Base-by-base conservation (phyloP, 1,140 invertebrate species). In the Drosophila pandora region DNA sequence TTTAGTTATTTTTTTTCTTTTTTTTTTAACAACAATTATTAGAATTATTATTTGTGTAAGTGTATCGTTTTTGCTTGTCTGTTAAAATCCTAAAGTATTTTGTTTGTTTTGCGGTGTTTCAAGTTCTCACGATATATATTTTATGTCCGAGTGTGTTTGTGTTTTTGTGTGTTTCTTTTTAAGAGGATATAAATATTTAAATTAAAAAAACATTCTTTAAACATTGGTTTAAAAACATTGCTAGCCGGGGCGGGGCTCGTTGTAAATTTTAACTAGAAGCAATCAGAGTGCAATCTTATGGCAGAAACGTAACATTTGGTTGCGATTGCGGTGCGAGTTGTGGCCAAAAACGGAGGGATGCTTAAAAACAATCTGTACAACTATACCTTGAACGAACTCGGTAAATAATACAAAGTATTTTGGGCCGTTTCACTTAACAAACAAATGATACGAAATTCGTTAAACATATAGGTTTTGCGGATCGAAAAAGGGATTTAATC, bases 21-120 rank as follows among this genome's bases (percentile, higher is more conserved):
- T 76, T 83, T 71, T 60, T 59, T 76, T 80, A 88, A 83, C 83
- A 87, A 87, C 83, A 87, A 88, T 88, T 88, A 88, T 79, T 88
- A 75, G 85, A 63, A 62, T 64, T 57, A 77, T 85, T 77, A 79
- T 76, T 79, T 59, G 68, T 82, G 78, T 70, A 87, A 78, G 64
- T 85, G 73, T 75, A 69, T 70, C 56, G 30, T 47, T 79, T 47
- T 79, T 62, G 54, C 63, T 55, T 72, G 70, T 69, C 34, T 55
- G 47, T 76, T 76, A 60, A 75, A 75, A 76, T 49, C 45, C 72
- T 60, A 76, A 76, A 52, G 41, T 64, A 58, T 65, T 68, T 77
- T 67, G 28, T 80, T 76, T 68, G 54, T 60, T 76, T 83, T 58
- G 74, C 75, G 78, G 75, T 79, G 82, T 78, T 64, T 71, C 67